These are phyloP conservation scores for Albula goreensis DNA, from an alignment of 2,113 vertebrate genomes.

Conservation along the genomic window DNA sequence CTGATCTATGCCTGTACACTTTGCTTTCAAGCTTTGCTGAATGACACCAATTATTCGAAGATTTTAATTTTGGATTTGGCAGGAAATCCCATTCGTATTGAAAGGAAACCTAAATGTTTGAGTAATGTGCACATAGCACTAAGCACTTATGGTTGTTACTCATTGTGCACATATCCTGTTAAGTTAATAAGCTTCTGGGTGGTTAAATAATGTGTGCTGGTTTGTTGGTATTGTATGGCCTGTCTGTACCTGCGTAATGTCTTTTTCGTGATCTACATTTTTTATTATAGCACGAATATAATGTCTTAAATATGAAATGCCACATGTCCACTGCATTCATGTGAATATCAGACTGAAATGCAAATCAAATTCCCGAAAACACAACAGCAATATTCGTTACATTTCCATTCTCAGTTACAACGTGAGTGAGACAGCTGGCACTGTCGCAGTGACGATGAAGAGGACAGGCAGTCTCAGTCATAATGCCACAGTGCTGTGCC, in stretches of 20 bases:
- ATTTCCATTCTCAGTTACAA: slow-evolving; percentile 74
- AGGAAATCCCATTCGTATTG: no score
- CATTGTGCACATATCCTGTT: no score
- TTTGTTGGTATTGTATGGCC: neutral
- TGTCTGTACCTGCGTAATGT: no score
- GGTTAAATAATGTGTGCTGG: neutral
- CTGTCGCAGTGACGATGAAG: slow-evolving; percentile 80
- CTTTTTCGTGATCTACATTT: no score
- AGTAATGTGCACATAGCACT: no score
- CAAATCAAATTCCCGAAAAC: neutral
- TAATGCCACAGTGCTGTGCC: slow-evolving; percentile 89
- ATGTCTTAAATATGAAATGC: neutral
- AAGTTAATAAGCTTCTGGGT: no score
- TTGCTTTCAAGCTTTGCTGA: neutral
- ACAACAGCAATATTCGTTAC: neutral
- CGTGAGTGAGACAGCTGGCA: slow-evolving; percentile 82
- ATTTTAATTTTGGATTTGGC: no score
- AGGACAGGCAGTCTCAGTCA: slow-evolving; percentile 89
- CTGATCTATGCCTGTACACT: neutral
- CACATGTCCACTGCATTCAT: neutral
- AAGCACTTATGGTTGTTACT: no score
- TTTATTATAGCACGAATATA: no score
- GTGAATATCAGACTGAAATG: neutral
- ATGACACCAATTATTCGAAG: no score
- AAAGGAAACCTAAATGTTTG: no score